phyloP scores from a whole-genome alignment of 2,113 vertebrate genomes.

The Sarotherodon lohbergeri region DNA sequence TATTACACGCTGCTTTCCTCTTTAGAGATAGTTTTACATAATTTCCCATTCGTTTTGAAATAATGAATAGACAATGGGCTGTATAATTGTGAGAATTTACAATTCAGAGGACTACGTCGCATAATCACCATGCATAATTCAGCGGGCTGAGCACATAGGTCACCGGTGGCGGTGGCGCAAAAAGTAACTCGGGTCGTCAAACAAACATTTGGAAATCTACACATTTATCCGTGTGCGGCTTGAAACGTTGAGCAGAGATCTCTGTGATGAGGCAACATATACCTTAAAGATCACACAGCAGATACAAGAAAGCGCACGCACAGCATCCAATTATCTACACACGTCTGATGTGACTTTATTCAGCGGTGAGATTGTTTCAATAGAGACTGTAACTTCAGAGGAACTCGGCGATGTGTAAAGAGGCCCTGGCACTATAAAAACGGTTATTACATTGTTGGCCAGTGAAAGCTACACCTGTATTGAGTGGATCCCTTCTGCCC shows the following conservation, averaged over 20 bases:
- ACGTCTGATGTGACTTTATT: background rate
- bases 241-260: background rate
- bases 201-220: slow-evolving; percentile 41
- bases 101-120: slow-evolving; percentile 70
- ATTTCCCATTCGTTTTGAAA: slow-evolving; percentile 74
- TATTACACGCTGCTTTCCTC: slow-evolving; percentile 74
- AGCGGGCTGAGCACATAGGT: slow-evolving; percentile 48
- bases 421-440: slow-evolving; percentile 8
- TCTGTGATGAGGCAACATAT: background rate
- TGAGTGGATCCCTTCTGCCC: slow-evolving; percentile 39
- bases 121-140: slow-evolving; percentile 72
- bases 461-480: slow-evolving; percentile 57
- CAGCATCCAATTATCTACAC: slow-evolving; percentile 9
- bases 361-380: background rate
- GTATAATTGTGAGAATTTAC: slow-evolving; percentile 77
- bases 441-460: slow-evolving; percentile 27
- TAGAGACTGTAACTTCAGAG: slow-evolving; percentile 18
- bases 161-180: slow-evolving; percentile 43
- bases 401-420: slow-evolving; percentile 21
- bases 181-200: slow-evolving; percentile 48
- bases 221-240: background rate
- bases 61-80: slow-evolving; percentile 80
- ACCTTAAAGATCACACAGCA: background rate
- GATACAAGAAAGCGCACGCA: background rate
- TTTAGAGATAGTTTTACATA: slow-evolving; percentile 79